Evolutionary conservation across 2,888 invertebrate species (phyloP).

Genomic region (Epinotia bilunana): DNA sequence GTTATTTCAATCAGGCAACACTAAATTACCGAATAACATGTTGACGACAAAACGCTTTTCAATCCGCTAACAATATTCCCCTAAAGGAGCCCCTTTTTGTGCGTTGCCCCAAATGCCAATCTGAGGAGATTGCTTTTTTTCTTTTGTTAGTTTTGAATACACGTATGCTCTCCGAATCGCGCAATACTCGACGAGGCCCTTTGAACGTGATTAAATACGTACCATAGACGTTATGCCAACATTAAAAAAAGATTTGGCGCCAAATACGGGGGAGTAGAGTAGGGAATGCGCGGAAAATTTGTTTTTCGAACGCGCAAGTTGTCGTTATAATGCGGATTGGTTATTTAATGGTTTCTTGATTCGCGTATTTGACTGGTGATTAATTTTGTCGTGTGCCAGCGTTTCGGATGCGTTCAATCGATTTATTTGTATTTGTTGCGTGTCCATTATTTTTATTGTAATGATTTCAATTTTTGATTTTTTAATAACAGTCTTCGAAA

Average conservation of each 20-base stretch:
- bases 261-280: constrained; percentile 48
- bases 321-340: constrained; percentile 70
- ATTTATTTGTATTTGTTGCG: constrained; percentile 8
- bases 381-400: constrained; percentile 68
- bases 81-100: constrained; percentile 69
- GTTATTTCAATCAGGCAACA: constrained; percentile 77
- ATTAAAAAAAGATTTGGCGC: constrained; percentile 47
- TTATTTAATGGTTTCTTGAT: constrained; percentile 83
- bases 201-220: constrained; percentile 83
- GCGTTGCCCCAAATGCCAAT: constrained; percentile 80
- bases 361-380: constrained; percentile 74
- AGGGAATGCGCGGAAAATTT: constrained; percentile 45
- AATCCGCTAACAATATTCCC: constrained; percentile 78
- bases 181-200: constrained; percentile 61
- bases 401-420: constrained; percentile 30
- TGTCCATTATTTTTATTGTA: constrained; percentile 16
- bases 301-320: constrained; percentile 49
- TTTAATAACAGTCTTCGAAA: too few species aligned
- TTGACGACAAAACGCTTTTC: constrained; percentile 83
- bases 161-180: constrained; percentile 72
- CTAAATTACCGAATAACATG: constrained; percentile 84
- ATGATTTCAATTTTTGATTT: too few species aligned
- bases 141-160: constrained; percentile 84
- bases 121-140: constrained; percentile 83
- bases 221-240: constrained; percentile 55